A percentile compares a stretch with the other conserved stretches of the same genome.
These are phyloP conservation scores for Neostethus bicornis DNA, from an alignment of 2,797 vertebrate species.

Conservation along the genomic window DNA sequence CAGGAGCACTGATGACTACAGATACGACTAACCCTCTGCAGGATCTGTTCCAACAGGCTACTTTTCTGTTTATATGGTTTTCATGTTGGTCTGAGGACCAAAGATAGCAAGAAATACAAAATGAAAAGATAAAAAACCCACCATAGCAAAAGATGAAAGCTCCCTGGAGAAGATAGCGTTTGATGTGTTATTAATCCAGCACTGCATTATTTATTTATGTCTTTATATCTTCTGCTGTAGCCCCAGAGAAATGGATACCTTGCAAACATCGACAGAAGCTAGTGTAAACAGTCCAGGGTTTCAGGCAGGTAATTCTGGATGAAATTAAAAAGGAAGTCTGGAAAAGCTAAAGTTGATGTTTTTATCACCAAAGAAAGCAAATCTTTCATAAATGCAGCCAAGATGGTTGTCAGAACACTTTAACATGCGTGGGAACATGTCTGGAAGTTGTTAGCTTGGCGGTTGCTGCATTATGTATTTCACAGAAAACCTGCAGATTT, in stretches of 20 bases:
- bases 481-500: constrained; percentile 82
- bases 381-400: constrained; percentile 81
- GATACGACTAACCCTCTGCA: constrained; percentile 24
- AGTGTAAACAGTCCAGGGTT: constrained; percentile 12
- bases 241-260: constrained; percentile 23
- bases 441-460: constrained; percentile 91
- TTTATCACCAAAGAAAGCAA: constrained; percentile 69
- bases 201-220: constrained; percentile 34
- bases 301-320: constrained; percentile 31
- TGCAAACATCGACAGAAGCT: constrained; percentile 18
- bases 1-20: constrained; percentile 26
- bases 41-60: constrained; percentile 19
- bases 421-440: constrained; percentile 91
- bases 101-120: constrained; percentile 14
- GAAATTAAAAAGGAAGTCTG: constrained; percentile 64
- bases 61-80: constrained; percentile 7
- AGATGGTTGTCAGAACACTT: constrained; percentile 89
- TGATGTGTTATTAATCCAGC: constrained; percentile 24
- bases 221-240: constrained; percentile 19
- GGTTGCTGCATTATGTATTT: constrained; percentile 83
- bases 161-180: constrained; percentile 13
- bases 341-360: constrained; percentile 62
- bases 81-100: constrained; percentile 1
- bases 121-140: background rate
- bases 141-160: constrained; percentile 21